These are phyloP conservation scores for Aphelocoma californica DNA, from an alignment of 2,797 vertebrate genomes.

Conservation along the genomic window DNA sequence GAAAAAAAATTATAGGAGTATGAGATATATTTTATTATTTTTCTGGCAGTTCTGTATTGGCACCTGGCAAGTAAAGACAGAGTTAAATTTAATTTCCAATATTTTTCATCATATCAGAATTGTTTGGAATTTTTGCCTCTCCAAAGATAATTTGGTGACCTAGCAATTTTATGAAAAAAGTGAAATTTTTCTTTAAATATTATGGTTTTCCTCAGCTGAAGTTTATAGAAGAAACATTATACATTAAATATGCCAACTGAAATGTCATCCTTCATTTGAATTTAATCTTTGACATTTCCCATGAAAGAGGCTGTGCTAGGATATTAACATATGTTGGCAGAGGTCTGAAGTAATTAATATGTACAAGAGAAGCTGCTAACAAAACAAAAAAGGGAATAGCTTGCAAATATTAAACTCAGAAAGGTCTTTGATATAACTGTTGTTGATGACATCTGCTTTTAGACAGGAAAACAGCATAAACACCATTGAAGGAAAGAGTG, in stretches of 20 bases:
- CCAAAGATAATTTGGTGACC: not conserved
- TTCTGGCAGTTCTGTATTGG: not conserved
- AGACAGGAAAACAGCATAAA: not conserved
- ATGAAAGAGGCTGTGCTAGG: constrained; percentile 9
- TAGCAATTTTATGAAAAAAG: not conserved
- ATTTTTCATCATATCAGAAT: not conserved
- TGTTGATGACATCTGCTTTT: not conserved
- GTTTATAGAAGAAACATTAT: not conserved
- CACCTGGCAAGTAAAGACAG: not conserved
- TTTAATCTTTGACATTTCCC: constrained; percentile 33
- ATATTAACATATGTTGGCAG: constrained; percentile 16
- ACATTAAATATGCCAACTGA: not conserved
- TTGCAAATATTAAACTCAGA: constrained; percentile 32
- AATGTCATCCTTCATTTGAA: constrained; percentile 46
- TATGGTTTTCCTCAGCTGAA: not conserved
- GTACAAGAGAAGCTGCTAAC: not conserved
- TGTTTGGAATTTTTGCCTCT: not conserved
- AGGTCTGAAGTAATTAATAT: constrained; percentile 43
- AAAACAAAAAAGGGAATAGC: constrained; percentile 49
- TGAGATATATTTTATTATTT: not conserved
- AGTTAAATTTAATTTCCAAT: not conserved
- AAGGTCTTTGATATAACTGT: constrained; percentile 12
- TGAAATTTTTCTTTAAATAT: not conserved
- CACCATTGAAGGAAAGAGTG: not conserved
- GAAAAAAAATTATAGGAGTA: not conserved